Evolutionary conservation across 2,113 vertebrate genomes (phyloP), one percentile per base, ranked within the genome.

Genomic region (Dissostichus mawsoni): DNA sequence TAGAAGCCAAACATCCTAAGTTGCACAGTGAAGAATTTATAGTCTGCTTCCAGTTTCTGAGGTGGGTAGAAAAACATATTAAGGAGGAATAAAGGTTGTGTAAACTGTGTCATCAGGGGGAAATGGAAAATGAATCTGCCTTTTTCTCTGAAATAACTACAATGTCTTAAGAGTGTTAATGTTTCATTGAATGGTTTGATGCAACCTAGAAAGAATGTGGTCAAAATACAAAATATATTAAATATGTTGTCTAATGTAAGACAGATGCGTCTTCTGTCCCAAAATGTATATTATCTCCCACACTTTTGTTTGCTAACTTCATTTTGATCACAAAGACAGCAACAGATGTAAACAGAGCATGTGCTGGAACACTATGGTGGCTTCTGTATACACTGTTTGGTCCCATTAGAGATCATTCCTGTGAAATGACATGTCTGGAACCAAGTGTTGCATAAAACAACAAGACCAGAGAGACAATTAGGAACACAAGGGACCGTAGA

Each of bases 361-460:
- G 78, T 50, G 62, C 61, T 14, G 68, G 70, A 88, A 74, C 82
- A 78, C 84, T 20, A 1, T 62, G 72, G 44, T 63, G 67, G 66
- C 50, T 44, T 62, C 57, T 82, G 55, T 69, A 36, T 58, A 74
- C 71, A 75, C 45, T 33, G 23, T 53, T 71, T 69, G 63, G 50
- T 73, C 67, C 41, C 73, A 66, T 78, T 81, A 63, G 45, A 75
- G 69, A 78, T 25, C 52, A 74, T 62, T 77, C 44, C 44, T 70
- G 58, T 57, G 58, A 80, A 79, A 80, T 83, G 68, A 41, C 29
- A 74, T 71, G 52, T 73, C 64, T 83, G 65, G 29, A 74, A 72
- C 69, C 63, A 69, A 50, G 53, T 44, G 50, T 36, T 73, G 8
- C 67, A 82, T 23, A 64, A 58, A 80, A 69, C 67, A 87, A 80